Base-by-base conservation (phyloP, 2,797 vertebrate genomes). In the Falco berigora region DNA sequence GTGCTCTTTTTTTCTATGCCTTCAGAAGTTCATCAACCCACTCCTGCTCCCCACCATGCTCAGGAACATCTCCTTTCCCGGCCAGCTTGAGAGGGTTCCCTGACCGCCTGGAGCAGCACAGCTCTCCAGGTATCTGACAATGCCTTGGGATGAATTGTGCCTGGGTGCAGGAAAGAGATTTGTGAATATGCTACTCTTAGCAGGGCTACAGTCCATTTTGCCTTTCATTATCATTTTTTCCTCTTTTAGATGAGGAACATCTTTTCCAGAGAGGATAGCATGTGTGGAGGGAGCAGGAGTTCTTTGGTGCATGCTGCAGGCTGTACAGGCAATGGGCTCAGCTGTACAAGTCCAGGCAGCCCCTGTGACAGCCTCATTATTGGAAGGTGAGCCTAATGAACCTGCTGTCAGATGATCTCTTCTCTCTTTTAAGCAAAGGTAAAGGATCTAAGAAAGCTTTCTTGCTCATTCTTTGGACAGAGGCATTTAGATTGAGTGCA, bases 351-450 rank as follows among this genome's bases (percentile, higher is more conserved):
- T 11, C 44, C 68, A 42, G 36, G 27, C 76, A 84, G 76, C 56
- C 75, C 53, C 88, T 96, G 75, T 50, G 78, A 92, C 58, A 96
- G 82, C 38, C 85, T 76, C 40, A 2, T 93, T 96, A 96, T 4
- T 93, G 90, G 76, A 96, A 94, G 80, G 55, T 90, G 94, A 95
- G 94, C 52, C 86, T 96, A 97, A 96, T 90, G 92, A 97, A 95
- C 94, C 88, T 92, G 97, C 97, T 97, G 97, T 98, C 96, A 97
- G 78, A 94, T 49, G 83, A 86, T 86, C 77, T 79, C 81, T 94
- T 92, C 85, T 94, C 94, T 96, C 85, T 92, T 95, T 94, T 78
- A 94, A 96, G 90, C 78, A 67, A 97, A 97, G 56, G 85, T 93
- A 91, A 88, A 76, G 83, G 71, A 92, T 86, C 86, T 93, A 89